These are phyloP conservation scores for Urocitellus parryii DNA, from an alignment of 2,113 vertebrate species.

Conservation along the genomic window DNA sequence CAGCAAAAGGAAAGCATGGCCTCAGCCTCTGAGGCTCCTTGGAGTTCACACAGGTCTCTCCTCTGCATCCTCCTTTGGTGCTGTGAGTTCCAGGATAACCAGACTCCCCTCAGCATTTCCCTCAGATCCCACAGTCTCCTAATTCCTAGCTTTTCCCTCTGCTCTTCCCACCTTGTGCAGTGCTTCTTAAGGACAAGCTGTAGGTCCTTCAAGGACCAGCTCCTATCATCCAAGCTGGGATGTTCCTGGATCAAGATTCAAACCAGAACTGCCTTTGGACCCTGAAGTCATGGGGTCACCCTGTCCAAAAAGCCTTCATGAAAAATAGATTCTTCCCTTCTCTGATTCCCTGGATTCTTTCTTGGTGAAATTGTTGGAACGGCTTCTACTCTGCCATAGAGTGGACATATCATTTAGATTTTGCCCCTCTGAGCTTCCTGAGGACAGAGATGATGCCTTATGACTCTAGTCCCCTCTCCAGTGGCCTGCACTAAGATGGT, in stretches of 20 bases:
- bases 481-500: neutral
- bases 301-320: neutral
- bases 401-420: neutral
- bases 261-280: neutral
- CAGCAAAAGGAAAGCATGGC: neutral
- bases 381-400: neutral
- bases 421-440: neutral
- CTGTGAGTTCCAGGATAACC: neutral
- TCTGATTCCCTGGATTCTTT: neutral
- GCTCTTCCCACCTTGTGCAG: neutral
- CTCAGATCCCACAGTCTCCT: neutral
- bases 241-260: neutral
- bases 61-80: rapidly evolving
- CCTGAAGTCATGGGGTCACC: rapidly evolving
- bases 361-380: neutral
- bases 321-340: neutral
- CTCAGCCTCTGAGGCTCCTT: neutral
- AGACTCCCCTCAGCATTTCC: neutral
- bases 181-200: neutral
- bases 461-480: neutral
- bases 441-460: neutral
- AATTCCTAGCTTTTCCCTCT: neutral
- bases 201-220: neutral
- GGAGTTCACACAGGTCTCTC: rapidly evolving
- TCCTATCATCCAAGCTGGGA: neutral